Evolutionary conservation across 2,113 vertebrate species (phyloP), one percentile per base, ranked within the genome.

Genomic region (Sula dactylatra): DNA sequence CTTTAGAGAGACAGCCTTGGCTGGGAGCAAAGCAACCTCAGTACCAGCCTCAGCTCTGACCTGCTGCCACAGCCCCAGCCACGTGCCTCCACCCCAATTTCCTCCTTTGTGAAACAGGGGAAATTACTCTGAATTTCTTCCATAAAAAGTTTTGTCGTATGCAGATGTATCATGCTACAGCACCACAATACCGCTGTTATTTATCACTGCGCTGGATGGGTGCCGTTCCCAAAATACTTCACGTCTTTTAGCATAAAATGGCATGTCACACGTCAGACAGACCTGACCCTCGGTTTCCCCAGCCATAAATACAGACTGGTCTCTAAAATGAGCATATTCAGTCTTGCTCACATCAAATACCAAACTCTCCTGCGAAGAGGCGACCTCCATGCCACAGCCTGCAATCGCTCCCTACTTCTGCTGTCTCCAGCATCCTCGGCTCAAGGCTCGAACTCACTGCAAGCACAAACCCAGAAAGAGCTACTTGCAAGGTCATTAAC

Each of bases 11-110:
- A 38, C 20, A 47, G 21, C 14, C 32, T 81, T 24, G 38, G 50
- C 25, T 52, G 15, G 31, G n/a, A 86, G n/a, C 54, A 65, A 61
- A 78, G 59, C n/a, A 31, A 10, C 18, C 21, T 47, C 36, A 26
- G 38, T 3, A 26, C 29, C 45, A 24, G 50, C n/a, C 10, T n/a
- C 26, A 7, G 64, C 82, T 25, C 65, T 8, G 15, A 42, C 36
- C 55, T 34, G 31, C 34, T 14, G 34, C 21, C 24, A 10, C 65
- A n/a, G 31, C 58, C 50, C 25, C 38, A 9, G 36, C 22, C 32
- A 24, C 4, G 1, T 2, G 3, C 26, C 38, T 36, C 11, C 22
- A 13, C 11, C 52, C 31, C 10, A 0, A 11, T 6, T 3, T 26
- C 21, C 26, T 58, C n/a, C n/a, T 21, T 40, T 18, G 5, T 1